Evolutionary conservation across 2,888 invertebrate genomes (phyloP).

Genomic region (Xanthorhoe designata): DNA sequence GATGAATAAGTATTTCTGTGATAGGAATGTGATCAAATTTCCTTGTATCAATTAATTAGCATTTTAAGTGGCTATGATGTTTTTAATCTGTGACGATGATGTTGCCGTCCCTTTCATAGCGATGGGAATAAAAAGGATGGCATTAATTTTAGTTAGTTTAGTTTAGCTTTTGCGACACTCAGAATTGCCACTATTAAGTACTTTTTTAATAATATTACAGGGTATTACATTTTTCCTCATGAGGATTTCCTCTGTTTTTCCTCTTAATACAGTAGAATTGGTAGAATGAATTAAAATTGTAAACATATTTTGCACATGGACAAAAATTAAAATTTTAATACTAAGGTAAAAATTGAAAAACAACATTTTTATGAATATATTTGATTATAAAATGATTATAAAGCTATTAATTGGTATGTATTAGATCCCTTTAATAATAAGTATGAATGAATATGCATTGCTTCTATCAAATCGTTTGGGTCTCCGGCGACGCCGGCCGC

Average conservation of each 20-base stretch:
- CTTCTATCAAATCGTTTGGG: slow-evolving; percentile 89
- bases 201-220: too few relatives aligned
- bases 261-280: too few relatives aligned
- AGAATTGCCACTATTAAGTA: too few relatives aligned
- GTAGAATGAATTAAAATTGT: not conserved
- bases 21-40: slow-evolving; percentile 23
- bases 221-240: not conserved
- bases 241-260: not conserved
- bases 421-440: slow-evolving; percentile 92
- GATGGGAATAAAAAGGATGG: too few relatives aligned
- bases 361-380: slow-evolving; percentile 16
- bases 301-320: not conserved
- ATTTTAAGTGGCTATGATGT: slow-evolving; percentile 14
- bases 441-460: slow-evolving; percentile 94
- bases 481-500: slow-evolving; percentile 88
- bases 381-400: slow-evolving; percentile 63
- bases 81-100: not conserved
- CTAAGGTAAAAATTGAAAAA: slow-evolving; percentile 2
- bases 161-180: too few relatives aligned
- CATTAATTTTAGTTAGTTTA: too few relatives aligned
- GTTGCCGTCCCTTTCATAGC: too few relatives aligned
- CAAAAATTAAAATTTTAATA: not conserved
- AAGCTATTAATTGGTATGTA: slow-evolving; percentile 86
- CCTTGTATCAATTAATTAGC: not conserved
- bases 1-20: slow-evolving; percentile 22